These are phyloP conservation scores for Aleiodes sp. DNA, from an alignment of 1,140 invertebrate genomes.

Conservation along the genomic window DNA sequence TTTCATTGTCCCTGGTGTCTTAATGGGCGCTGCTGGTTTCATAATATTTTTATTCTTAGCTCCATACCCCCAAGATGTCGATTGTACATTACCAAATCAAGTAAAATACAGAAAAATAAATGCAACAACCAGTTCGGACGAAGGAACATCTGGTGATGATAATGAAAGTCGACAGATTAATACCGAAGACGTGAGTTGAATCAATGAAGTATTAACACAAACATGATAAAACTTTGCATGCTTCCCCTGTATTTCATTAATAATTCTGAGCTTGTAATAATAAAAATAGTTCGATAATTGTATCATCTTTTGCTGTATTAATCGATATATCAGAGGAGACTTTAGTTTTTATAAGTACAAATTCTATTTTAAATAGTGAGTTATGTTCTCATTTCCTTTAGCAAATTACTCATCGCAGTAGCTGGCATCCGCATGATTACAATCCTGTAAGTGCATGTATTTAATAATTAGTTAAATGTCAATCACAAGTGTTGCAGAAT, in stretches of 20 bases:
- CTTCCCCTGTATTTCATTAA: neutral
- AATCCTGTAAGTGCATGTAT: constrained; percentile 66
- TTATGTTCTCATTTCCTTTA: constrained; percentile 47
- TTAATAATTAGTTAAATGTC: constrained; percentile 20
- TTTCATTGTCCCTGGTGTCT: constrained; percentile 90
- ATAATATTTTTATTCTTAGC: constrained; percentile 88
- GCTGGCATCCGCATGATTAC: constrained; percentile 55
- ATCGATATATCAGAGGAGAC: neutral
- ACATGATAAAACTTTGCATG: constrained; percentile 49
- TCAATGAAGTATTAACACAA: constrained; percentile 43
- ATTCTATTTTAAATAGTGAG: neutral
- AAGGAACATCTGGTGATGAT: constrained; percentile 44
- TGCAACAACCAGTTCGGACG: constrained; percentile 55
- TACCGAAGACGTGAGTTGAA: constrained; percentile 59
- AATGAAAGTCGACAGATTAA: constrained; percentile 38
- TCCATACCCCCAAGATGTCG: constrained; percentile 80
- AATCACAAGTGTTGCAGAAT: neutral
- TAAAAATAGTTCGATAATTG: no score
- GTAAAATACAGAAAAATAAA: constrained; percentile 54
- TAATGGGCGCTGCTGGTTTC: constrained; percentile 82
- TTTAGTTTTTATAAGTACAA: neutral
- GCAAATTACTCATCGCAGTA: constrained; percentile 58
- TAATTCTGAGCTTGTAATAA: no score
- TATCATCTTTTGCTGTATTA: neutral
- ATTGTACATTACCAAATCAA: constrained; percentile 65